Evolutionary conservation across 2,797 vertebrate species (phyloP).

Genomic region (Morelia viridis): DNA sequence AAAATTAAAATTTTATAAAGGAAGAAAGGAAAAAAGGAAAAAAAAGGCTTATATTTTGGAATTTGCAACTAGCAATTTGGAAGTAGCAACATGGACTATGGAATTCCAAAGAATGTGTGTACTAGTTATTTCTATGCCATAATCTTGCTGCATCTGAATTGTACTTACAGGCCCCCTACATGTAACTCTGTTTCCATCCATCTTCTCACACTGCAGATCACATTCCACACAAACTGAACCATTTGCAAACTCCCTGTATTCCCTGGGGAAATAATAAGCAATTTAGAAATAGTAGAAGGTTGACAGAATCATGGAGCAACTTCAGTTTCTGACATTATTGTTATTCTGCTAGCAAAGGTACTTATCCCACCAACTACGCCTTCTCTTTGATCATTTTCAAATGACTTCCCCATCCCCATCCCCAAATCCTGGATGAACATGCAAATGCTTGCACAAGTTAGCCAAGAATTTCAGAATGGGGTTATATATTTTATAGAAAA

Average conservation of each 20-base stretch:
- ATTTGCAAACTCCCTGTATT: slow-evolving; percentile 89
- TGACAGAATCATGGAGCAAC: background rate
- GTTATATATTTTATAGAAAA: background rate
- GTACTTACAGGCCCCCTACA: slow-evolving; percentile 89
- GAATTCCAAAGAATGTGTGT: no score
- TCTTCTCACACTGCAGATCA: slow-evolving; percentile 92
- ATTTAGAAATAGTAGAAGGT: background rate
- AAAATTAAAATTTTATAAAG: background rate
- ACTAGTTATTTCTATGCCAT: no score
- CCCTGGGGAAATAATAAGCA: slow-evolving; percentile 75
- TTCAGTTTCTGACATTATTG: background rate
- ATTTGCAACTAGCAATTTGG: no score
- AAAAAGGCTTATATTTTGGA: background rate
- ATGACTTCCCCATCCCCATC: background rate
- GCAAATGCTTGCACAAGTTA: background rate
- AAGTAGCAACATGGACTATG: no score
- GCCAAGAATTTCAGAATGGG: background rate
- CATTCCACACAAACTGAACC: slow-evolving; percentile 90
- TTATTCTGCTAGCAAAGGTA: background rate
- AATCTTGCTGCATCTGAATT: fast-evolving
- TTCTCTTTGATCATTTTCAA: background rate
- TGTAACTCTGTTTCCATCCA: slow-evolving; percentile 83
- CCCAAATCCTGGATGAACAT: background rate
- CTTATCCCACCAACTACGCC: background rate
- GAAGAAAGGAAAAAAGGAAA: background rate